A percentile compares a stretch with the other conserved stretches of the same genome.
phyloP scores from a whole-genome alignment of 23 tunicate genomes.

The Oikopleura vanhoeffeni region DNA sequence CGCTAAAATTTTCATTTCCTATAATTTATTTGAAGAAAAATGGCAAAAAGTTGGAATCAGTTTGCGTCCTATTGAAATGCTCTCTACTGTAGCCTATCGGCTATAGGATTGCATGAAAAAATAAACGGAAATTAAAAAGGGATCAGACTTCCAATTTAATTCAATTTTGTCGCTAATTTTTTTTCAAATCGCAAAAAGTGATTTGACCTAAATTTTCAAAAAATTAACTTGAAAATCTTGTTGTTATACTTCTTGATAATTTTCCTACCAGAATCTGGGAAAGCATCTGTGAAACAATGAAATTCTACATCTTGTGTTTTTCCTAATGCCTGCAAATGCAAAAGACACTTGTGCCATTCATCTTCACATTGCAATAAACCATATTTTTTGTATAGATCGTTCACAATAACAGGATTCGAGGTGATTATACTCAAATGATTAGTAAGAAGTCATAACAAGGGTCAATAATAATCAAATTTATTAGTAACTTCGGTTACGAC shows the following conservation, averaged over 20 bases:
- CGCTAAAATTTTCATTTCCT: no score
- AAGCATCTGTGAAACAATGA: constrained; percentile 62
- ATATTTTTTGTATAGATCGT: constrained; percentile 64
- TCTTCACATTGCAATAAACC: constrained; percentile 77
- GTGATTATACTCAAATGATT: constrained; percentile 9
- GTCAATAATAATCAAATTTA: background rate
- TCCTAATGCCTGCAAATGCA: constrained; percentile 31
- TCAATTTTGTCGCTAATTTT: no score
- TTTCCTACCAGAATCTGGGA: constrained; percentile 46
- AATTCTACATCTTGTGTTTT: constrained; percentile 43
- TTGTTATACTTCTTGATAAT: background rate
- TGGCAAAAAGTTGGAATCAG: no score
- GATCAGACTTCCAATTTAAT: no score
- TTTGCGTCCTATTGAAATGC: no score
- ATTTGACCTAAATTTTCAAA: background rate
- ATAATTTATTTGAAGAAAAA: no score
- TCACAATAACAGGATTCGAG: constrained; percentile 15
- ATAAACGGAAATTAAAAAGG: no score
- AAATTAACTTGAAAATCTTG: background rate
- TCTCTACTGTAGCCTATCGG: no score
- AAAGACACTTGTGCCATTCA: constrained; percentile 68
- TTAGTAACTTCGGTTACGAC: background rate
- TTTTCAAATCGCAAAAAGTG: no score
- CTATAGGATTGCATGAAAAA: no score
- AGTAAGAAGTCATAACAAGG: background rate